Base-by-base conservation (phyloP, 92 coral and sea anemone species). In the Montipora capitata region DNA sequence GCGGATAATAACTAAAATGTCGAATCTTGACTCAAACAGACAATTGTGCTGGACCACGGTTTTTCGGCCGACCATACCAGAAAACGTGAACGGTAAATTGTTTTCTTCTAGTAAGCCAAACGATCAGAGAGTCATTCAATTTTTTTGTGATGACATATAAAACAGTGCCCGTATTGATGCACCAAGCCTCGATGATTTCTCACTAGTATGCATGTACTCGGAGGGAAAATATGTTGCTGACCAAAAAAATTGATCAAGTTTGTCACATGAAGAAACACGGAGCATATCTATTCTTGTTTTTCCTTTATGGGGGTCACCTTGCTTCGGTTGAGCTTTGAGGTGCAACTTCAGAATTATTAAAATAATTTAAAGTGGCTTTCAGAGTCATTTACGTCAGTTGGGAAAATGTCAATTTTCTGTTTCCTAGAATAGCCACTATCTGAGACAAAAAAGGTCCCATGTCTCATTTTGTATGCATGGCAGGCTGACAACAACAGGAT, bases 351-450 rank as follows among this genome's bases (percentile, higher is more conserved):
- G 72, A 81, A 49, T 56, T 65, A 49, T 63, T 57, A 61, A 12
- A 48, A 67, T 68, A 38, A 38, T 72, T 43, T 27, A 7, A 81
- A 69, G 76, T 51, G 67, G 76, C 68, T 68, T 79, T 68, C 39
- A 15, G 79, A 15, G 39, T 18, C 87, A 83, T 83, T 83, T 83
- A 43, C 68, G 54, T 71, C 86, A 69, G 35, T 68, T 10, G 35
- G n/a, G 35, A 15, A 43, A 59, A 52, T 83, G 87, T 83, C 87
- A 83, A 43, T 80, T 80, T 10, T 68, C 7, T 65, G 62, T 15
- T 7, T 43, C 49, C 48, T 18, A 49, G 58, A 11, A 42, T 72
- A 73, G 79, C 58, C 71, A 10, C 72, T 58, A 58, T 51, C 58
- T 15, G 76, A 27, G 27, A 68, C 40, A 62, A 40, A 78, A 78